Base-by-base conservation (phyloP, 2,888 invertebrate species). In the Drosophila seclusa region DNA sequence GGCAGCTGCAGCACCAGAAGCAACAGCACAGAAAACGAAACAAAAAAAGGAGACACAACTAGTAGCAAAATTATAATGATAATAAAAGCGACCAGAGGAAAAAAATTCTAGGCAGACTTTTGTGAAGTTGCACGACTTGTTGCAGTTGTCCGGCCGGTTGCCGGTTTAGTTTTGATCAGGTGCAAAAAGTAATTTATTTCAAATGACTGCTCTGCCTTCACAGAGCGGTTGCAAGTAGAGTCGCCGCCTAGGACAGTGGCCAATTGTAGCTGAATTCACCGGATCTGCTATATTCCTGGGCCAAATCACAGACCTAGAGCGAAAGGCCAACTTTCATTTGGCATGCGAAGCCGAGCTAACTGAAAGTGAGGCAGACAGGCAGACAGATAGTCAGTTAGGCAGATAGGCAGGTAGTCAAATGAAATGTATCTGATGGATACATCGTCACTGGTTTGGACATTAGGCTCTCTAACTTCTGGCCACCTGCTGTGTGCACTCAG, bases 131-230 rank as follows among this genome's bases (percentile, higher is more conserved):
- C 55, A 57, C 54, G 52, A 52, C 65, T 45, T 34, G 42, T 34
- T 70, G 59, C 48, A 52, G 54, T 65, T 57, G 50, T 36, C 63
- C 16, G 40, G 61, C 27, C 68, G 50, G 64, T 69, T 68, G 59
- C 68, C 72, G 72, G 60, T 55, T 78, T 74, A 80, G 80, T 79
- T 83, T 89, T 89, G 87, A 89, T 91, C 90, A 91, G 91, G 90
- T 91, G 91, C 84, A 87, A 82, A 84, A 82, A 90, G 84, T 87
- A 91, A 91, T 90, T 90, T 87, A 91, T 89, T 86, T 86, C 91
- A 81, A 91, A 83, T 87, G 87, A 89, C 75, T 91, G 85, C 86
- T 69, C 82, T 75, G 72, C 62, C 68, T 55, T 60, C 61, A 31
- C 65, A 38, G 52, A 42, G 76, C 40, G 54, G 54, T 55, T 55